Conservation (phyloP, 1,140 invertebrate species). For the Drosophila grimshawi region DNA sequence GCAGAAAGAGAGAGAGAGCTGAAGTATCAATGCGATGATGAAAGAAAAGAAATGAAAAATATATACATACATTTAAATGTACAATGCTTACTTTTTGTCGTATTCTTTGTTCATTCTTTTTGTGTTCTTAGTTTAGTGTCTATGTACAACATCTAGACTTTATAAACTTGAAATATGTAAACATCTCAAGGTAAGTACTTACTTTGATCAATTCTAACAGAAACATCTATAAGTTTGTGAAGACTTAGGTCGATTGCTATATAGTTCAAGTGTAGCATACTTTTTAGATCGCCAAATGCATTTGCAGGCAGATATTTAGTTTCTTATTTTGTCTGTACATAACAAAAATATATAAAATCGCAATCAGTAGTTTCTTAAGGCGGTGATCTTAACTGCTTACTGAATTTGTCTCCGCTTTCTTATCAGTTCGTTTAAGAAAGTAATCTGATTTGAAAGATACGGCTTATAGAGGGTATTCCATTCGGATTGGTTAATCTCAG, state of each 20-base stretch:
- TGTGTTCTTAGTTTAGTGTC: slow-evolving; percentile 15
- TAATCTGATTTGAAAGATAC: no score
- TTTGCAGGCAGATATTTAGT: not conserved
- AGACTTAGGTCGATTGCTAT: no score
- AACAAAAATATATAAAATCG: no score
- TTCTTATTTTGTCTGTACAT: no score
- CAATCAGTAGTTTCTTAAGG: no score
- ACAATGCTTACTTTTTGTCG: slow-evolving; percentile 63
- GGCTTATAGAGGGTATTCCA: no score
- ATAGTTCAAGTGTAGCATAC: slow-evolving; percentile 5
- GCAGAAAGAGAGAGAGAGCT: slow-evolving; percentile 28
- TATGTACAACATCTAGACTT: not conserved
- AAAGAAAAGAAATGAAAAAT: slow-evolving; percentile 50
- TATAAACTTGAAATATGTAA: not conserved
- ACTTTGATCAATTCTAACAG: not conserved
- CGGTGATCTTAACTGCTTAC: no score
- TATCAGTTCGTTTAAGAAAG: no score
- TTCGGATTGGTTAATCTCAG: no score
- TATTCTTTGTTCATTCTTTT: slow-evolving; percentile 46
- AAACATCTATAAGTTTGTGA: not conserved
- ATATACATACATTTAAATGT: slow-evolving; percentile 81
- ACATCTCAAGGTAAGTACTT: not conserved
- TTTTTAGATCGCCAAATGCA: not conserved
- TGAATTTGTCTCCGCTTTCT: no score
- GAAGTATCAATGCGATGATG: slow-evolving; percentile 44